Evolutionary conservation across 2,113 vertebrate genomes (phyloP).

Genomic region (Ariopsis seemanni): DNA sequence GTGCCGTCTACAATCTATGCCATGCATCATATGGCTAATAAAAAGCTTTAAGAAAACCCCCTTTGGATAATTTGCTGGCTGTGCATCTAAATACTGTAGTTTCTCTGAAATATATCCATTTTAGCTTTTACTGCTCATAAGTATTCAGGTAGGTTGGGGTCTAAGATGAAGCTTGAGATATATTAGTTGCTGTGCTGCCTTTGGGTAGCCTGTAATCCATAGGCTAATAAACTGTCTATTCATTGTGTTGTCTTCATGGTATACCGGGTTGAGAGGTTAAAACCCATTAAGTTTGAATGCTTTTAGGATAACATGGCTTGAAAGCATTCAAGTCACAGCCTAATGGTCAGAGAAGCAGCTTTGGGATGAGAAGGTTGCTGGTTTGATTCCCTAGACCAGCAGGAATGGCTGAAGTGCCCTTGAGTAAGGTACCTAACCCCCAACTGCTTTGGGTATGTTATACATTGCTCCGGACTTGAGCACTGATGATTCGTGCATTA

Average conservation of each 20-base stretch:
- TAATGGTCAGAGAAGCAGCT: too few species aligned
- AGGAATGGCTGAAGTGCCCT: too few species aligned
- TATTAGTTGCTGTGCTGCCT: neutral
- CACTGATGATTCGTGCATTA: too few species aligned
- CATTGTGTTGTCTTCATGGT: neutral
- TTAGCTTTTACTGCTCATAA: neutral
- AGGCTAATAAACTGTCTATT: neutral
- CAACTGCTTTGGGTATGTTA: too few species aligned
- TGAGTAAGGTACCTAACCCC: too few species aligned
- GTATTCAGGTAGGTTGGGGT: neutral
- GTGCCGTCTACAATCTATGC: neutral
- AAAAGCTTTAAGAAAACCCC: neutral
- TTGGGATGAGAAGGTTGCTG: too few species aligned
- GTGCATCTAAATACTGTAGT: neutral
- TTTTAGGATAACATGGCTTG: neutral
- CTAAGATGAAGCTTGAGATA: neutral
- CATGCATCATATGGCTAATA: neutral
- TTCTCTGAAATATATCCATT: neutral
- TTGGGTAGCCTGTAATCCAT: neutral
- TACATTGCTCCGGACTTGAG: too few species aligned
- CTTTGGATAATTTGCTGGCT: neutral
- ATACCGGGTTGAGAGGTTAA: neutral
- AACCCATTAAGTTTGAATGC: neutral
- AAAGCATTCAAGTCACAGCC: too few species aligned
- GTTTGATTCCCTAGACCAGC: too few species aligned